Base-by-base conservation (phyloP, 1,140 invertebrate species). In the Dryas iulia region DNA sequence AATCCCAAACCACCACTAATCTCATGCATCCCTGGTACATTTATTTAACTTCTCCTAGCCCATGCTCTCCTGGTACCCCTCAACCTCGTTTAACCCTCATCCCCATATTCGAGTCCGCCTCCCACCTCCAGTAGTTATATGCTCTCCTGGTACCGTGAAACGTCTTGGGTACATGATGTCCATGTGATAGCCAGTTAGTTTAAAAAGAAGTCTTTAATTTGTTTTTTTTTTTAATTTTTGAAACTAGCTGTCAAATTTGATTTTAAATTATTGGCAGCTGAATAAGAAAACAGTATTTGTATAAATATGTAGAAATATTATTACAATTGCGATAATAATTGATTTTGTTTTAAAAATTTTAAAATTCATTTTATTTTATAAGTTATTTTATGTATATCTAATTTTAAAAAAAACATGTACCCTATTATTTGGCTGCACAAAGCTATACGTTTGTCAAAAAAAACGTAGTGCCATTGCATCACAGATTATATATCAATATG, bases 381-480 rank as follows among this genome's bases (percentile, higher is more conserved):
- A n/a, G n/a, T n/a, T n/a, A n/a, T n/a, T n/a, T n/a, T n/a, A n/a
- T n/a, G n/a, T n/a, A n/a, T n/a, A n/a, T n/a, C n/a, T n/a, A n/a
- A n/a, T n/a, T n/a, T n/a, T n/a, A n/a, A n/a, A n/a, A n/a, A n/a
- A n/a, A n/a, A n/a, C n/a, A n/a, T n/a, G n/a, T n/a, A n/a, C n/a
- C n/a, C 11, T 53, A 23, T 8, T 23, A 21, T 53, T 53, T 56
- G 56, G 56, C 33, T 52, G 71, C 66, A 56, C 52, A 56, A 57
- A 66, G 31, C 52, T 61, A 66, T 71, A 65, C 53, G 59, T 66
- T 71, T 71, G 66, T 74, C 39, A 47, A 70, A 66, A 63, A 77
- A 64, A 72, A 73, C 59, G 70, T 72, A 74, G 79, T 81, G 76
- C 81, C 81, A 85, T n/a, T 77, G 73, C 74, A 83, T 78, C 79